These are phyloP conservation scores for Taenaris catops DNA, from an alignment of 2,888 invertebrate species.

Conservation along the genomic window DNA sequence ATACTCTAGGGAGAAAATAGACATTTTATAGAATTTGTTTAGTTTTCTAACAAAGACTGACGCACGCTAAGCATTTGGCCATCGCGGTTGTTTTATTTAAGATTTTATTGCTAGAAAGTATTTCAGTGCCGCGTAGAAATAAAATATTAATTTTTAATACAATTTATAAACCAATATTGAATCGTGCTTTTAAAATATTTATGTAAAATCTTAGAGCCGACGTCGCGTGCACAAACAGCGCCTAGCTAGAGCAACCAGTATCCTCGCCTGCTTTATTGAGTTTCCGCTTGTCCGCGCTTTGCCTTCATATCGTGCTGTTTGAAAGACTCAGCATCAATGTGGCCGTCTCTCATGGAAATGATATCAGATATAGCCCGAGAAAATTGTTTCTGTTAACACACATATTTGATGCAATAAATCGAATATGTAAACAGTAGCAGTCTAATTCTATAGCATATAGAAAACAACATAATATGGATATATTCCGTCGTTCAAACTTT, in stretches of 20 bases:
- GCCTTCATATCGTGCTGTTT: constrained; percentile 18
- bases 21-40: too few relatives aligned
- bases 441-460: too few relatives aligned
- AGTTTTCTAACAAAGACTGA: too few relatives aligned
- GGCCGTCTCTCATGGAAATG: constrained; percentile 13
- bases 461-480: too few relatives aligned
- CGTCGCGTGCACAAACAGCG: constrained; percentile 3
- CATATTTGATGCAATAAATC: too few relatives aligned
- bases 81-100: neutral
- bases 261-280: constrained; percentile 11
- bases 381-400: too few relatives aligned
- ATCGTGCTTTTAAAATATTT: neutral
- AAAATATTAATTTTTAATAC: neutral
- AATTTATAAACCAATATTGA: neutral
- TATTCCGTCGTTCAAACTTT: too few relatives aligned
- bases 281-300: constrained; percentile 12
- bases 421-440: too few relatives aligned
- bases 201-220: neutral
- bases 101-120: neutral
- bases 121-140: too few relatives aligned
- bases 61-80: too few relatives aligned
- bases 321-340: constrained; percentile 8
- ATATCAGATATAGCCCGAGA: constrained; percentile 11
- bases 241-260: constrained; percentile 2
- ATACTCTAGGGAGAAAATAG: neutral